A percentile compares a stretch with the other conserved stretches of the same genome.
These are phyloP conservation scores for Meloidogyne floridensis DNA, from an alignment of 1,140 invertebrate genomes.

Conservation along the genomic window DNA sequence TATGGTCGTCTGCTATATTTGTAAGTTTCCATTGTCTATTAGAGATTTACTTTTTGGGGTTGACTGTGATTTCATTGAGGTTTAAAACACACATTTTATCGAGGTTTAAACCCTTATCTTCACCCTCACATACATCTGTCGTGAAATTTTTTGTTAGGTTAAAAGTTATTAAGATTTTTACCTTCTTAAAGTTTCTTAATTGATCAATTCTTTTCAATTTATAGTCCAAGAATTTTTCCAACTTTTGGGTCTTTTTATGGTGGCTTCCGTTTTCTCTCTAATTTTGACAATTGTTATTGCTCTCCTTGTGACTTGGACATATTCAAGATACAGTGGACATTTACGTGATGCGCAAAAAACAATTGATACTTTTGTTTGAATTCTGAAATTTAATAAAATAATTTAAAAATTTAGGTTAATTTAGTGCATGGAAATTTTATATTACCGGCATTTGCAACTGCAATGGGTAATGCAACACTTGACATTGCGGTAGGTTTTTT, in stretches of 20 bases:
- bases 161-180: no score
- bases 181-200: no score
- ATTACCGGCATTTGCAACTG: constrained; percentile 17
- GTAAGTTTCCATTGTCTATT: not conserved
- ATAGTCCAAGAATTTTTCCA: constrained; percentile 62
- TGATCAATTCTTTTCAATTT: constrained; percentile 12
- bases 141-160: no score
- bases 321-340: constrained; percentile 62
- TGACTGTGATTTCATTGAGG: no score
- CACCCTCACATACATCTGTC: no score
- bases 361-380: constrained; percentile 25
- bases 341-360: constrained; percentile 50
- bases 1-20: constrained; percentile 60
- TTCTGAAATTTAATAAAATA: not conserved
- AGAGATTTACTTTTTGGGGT: no score
- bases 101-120: no score
- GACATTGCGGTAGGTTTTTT: constrained; percentile 27
- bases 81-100: no score
- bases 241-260: constrained; percentile 53
- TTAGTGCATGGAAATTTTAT: constrained; percentile 77
- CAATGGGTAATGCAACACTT: constrained; percentile 17
- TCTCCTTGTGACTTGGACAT: constrained; percentile 55
- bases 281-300: constrained; percentile 53
- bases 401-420: constrained; percentile 76
- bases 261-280: constrained; percentile 60